A percentile compares a stretch with the other conserved stretches of the same genome.
Evolutionary conservation across 2,888 invertebrate species (phyloP).

Genomic region (Agrenia bidenticulata): DNA sequence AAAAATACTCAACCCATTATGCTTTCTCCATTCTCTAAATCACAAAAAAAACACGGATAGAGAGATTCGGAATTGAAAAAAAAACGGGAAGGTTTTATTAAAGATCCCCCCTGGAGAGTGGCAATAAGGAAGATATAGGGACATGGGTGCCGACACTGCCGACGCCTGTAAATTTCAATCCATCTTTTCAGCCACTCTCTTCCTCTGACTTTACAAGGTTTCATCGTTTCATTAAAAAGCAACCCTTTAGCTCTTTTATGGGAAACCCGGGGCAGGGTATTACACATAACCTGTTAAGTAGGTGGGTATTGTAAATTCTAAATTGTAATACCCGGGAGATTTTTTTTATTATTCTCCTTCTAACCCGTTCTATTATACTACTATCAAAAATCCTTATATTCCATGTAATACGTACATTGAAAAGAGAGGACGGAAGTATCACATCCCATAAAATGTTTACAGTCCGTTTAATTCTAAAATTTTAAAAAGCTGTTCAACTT

Average conservation of each 20-base stretch:
- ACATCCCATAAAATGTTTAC: constrained; percentile 45
- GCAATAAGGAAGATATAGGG: background rate
- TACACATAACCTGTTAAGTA: no score
- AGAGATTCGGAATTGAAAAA: background rate
- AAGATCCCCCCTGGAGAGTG: background rate
- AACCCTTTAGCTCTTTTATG: no score
- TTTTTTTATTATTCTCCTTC: no score
- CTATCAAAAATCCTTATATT: no score
- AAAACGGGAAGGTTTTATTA: background rate
- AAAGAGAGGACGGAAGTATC: constrained; percentile 36
- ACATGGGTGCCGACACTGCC: constrained; percentile 6
- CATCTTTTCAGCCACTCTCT: background rate
- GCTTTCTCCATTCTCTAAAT: constrained; percentile 1
- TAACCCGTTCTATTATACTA: no score
- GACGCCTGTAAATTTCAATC: constrained; percentile 8
- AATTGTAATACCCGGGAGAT: no score
- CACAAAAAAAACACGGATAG: background rate
- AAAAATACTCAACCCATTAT: background rate
- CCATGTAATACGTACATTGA: no score
- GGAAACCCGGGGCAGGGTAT: no score
- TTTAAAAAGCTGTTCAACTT: constrained; percentile 13
- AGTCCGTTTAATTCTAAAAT: constrained; percentile 46
- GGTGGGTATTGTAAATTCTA: no score
- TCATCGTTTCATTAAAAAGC: no score
- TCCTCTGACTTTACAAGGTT: no score